These are phyloP conservation scores for Leptogaster cylindrica DNA, from an alignment of 2,888 invertebrate species.

Conservation along the genomic window DNA sequence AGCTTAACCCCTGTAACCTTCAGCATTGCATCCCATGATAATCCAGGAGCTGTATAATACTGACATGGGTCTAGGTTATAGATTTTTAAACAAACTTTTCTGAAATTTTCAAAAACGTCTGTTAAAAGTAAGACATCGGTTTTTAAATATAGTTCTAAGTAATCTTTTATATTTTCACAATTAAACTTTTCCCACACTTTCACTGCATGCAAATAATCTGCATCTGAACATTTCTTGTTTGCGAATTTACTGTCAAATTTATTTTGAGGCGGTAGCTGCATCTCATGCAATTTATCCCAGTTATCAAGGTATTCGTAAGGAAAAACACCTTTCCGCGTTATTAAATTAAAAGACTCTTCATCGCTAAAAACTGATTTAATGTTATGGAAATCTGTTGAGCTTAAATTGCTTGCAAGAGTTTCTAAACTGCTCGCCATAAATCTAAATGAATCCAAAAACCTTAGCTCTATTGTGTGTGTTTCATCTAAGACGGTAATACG, in stretches of 20 bases:
- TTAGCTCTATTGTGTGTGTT: slow-evolving; percentile 38
- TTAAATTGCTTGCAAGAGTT: slow-evolving; percentile 1
- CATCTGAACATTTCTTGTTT: slow-evolving; percentile 46
- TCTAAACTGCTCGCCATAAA: slow-evolving; percentile 37
- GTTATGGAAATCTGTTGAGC: not conserved
- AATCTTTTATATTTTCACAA: slow-evolving; percentile 53
- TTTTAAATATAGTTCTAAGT: slow-evolving; percentile 53
- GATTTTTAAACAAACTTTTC: slow-evolving; percentile 10
- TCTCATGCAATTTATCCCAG: slow-evolving; percentile 46
- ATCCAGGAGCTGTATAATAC: slow-evolving; percentile 21
- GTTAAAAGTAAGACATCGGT: slow-evolving; percentile 55
- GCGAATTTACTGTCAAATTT: slow-evolving; percentile 49
- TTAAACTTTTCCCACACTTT: slow-evolving; percentile 54
- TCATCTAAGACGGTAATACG: slow-evolving; percentile 42
- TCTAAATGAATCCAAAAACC: slow-evolving; percentile 41
- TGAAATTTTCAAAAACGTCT: slow-evolving; percentile 48
- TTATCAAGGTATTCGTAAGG: slow-evolving; percentile 53
- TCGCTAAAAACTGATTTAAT: not conserved
- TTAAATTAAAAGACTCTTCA: not conserved
- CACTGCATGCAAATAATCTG: slow-evolving; percentile 54
- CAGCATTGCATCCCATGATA: slow-evolving; percentile 36
- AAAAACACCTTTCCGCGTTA: slow-evolving; percentile 53
- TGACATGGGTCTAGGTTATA: slow-evolving; percentile 25
- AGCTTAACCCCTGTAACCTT: not conserved
- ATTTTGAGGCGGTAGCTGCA: slow-evolving; percentile 46